phyloP scores from a whole-genome alignment of 2,113 vertebrate species.

The Pelusios castaneus region DNA sequence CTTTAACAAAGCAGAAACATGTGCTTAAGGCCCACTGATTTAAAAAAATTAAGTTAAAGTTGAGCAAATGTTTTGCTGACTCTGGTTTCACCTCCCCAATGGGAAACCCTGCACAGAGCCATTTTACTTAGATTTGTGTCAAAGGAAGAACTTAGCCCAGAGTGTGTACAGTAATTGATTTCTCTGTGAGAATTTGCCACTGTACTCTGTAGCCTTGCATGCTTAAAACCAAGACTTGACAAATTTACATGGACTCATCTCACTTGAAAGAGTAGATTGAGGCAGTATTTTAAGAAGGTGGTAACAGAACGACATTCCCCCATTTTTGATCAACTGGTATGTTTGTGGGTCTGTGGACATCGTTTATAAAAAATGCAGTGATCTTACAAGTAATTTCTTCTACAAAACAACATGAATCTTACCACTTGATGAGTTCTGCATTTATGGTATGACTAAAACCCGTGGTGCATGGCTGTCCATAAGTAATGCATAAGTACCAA shows the following conservation, averaged over 20 bases:
- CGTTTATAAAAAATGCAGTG: background rate
- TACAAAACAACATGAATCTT: background rate
- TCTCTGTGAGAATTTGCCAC: background rate
- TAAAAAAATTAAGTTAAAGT: background rate
- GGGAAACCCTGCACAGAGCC: background rate
- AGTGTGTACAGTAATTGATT: background rate
- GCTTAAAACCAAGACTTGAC: background rate
- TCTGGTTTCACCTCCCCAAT: background rate
- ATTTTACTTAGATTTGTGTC: background rate
- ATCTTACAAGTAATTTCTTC: background rate
- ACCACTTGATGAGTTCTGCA: background rate
- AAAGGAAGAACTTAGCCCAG: background rate
- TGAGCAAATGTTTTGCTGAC: background rate
- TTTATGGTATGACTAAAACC: background rate
- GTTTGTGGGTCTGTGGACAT: background rate
- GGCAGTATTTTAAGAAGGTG: fast-evolving
- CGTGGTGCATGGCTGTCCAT: background rate
- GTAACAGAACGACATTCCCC: background rate
- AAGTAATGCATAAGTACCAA: background rate
- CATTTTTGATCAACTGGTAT: background rate
- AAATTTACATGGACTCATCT: background rate
- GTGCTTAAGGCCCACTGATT: fast-evolving
- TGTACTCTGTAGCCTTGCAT: background rate
- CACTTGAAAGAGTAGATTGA: background rate
- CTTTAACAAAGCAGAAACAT: background rate